A percentile compares a stretch with the other conserved stretches of the same genome.
Conservation (phyloP, 2,797 vertebrate species). For the Tauraco hartlaubi region DNA sequence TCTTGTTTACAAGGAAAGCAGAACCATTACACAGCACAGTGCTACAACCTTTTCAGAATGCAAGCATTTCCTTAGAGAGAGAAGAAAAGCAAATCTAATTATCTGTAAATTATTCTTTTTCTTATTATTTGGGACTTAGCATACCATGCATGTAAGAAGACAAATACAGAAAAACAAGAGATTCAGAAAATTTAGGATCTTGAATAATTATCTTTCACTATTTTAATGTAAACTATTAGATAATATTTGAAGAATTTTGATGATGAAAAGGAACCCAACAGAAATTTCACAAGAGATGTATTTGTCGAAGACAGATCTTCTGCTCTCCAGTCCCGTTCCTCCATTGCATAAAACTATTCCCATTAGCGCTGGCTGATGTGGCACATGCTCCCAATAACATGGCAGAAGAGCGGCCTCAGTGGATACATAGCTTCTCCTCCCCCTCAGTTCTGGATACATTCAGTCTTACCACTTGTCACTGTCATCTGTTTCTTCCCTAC, state of each 20-base stretch:
- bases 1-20: background rate
- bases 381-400: background rate
- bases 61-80: background rate
- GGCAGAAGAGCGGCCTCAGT: background rate
- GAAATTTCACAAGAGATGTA: background rate
- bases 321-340: background rate
- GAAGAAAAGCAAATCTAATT: background rate
- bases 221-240: background rate
- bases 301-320: background rate
- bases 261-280: background rate
- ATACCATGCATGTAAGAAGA: background rate
- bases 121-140: background rate
- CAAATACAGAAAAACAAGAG: background rate
- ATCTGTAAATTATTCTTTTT: background rate
- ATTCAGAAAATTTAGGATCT: background rate
- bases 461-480: background rate
- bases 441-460: background rate
- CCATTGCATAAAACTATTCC: background rate
- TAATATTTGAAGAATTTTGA: background rate
- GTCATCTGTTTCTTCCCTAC: background rate
- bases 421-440: background rate
- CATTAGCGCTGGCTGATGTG: background rate
- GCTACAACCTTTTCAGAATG: background rate
- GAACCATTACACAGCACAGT: background rate
- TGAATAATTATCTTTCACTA: background rate